phyloP scores from a whole-genome alignment of 2,888 invertebrate genomes.

The Drosophila setosimentum region DNA sequence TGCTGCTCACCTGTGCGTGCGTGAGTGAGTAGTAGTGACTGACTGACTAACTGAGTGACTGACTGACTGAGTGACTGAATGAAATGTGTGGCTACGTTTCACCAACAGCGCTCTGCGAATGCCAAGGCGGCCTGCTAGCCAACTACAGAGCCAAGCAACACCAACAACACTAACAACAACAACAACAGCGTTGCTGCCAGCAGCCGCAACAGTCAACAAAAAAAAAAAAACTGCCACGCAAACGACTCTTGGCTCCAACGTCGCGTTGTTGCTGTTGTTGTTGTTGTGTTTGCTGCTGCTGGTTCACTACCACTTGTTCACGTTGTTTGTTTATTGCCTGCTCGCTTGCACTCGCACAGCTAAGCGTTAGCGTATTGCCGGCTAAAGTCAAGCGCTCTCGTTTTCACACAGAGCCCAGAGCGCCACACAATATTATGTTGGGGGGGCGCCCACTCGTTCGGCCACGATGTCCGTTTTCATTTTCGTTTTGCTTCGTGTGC shows the following conservation, averaged over 20 bases:
- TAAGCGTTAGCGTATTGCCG: slow-evolving; percentile 39
- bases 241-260: slow-evolving; percentile 65
- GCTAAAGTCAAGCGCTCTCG: slow-evolving; percentile 59
- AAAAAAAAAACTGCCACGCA: slow-evolving; percentile 75
- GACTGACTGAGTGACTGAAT: slow-evolving; percentile 38
- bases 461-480: slow-evolving; percentile 55
- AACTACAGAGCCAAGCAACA: slow-evolving; percentile 41
- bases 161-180: slow-evolving; percentile 32
- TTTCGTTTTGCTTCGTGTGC: slow-evolving; percentile 45
- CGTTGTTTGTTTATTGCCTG: slow-evolving; percentile 62
- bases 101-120: slow-evolving; percentile 57
- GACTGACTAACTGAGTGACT: slow-evolving; percentile 36
- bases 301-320: slow-evolving; percentile 69
- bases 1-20: slow-evolving; percentile 62
- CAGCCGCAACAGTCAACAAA: slow-evolving; percentile 38
- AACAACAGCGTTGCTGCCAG: slow-evolving; percentile 35
- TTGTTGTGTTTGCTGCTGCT: slow-evolving; percentile 36
- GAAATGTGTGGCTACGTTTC: slow-evolving; percentile 54
- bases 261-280: slow-evolving; percentile 17
- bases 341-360: slow-evolving; percentile 45
- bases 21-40: slow-evolving; percentile 25
- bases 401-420: slow-evolving; percentile 41
- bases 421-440: slow-evolving; percentile 55
- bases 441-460: slow-evolving; percentile 51
- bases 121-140: slow-evolving; percentile 63